Evolutionary conservation across 2,888 invertebrate genomes (phyloP).

Genomic region (Portevinia maculata): DNA sequence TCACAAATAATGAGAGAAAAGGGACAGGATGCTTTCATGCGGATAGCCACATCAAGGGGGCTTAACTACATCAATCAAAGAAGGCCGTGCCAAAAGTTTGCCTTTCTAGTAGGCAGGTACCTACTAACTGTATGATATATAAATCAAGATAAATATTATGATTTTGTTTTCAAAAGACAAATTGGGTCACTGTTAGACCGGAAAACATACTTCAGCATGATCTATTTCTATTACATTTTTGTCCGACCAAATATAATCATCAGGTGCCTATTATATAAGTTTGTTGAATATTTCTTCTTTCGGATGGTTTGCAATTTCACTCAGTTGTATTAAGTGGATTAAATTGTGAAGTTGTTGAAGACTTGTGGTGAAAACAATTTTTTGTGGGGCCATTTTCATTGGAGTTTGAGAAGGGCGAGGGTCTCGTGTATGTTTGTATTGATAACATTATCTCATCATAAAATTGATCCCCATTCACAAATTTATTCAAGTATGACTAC

Average conservation of each 20-base stretch:
- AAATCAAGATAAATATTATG: not conserved
- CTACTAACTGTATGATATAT: not conserved
- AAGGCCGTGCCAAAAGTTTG: too few species aligned
- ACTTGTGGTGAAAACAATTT: not conserved
- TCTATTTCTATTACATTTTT: not conserved
- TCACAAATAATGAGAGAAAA: constrained; percentile 25
- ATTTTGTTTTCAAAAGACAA: not conserved
- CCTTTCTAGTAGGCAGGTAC: not conserved
- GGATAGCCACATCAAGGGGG: constrained; percentile 11
- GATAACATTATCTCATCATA: not conserved
- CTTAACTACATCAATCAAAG: not conserved
- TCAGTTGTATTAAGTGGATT: not conserved
- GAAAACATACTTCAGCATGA: not conserved
- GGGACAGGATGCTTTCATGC: not conserved
- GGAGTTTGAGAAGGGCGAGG: not conserved
- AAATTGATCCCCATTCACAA: not conserved
- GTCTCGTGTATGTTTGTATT: not conserved
- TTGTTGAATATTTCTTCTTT: not conserved
- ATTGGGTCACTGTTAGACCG: not conserved
- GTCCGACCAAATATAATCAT: too few species aligned
- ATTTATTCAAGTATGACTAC: too few species aligned
- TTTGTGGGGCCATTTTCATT: not conserved
- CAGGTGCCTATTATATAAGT: too few species aligned
- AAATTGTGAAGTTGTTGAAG: not conserved
- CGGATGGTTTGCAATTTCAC: too few species aligned